Percentiles rank a stretch among this genome's conserved stretches.
These are phyloP conservation scores for Phylloscopus trochiloides DNA, from an alignment of 2,113 vertebrate species.

Conservation along the genomic window DNA sequence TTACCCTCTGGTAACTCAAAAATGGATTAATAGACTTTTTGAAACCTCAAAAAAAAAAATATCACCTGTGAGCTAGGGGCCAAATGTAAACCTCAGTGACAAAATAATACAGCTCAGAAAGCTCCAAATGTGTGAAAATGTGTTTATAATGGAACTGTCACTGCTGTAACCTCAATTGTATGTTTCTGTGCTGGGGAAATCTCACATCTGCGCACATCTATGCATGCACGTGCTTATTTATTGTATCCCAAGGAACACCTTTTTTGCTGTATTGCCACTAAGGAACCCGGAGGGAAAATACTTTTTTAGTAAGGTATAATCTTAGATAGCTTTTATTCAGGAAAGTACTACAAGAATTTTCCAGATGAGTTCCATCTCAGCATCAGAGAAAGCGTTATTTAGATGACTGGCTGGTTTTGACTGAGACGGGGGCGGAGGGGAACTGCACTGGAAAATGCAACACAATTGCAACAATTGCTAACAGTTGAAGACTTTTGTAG, in stretches of 20 bases:
- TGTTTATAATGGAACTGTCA: constrained; percentile 18
- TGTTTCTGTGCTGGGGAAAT: neutral
- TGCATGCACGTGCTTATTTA: rapidly evolving
- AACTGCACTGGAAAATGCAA: neutral
- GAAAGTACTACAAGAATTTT: neutral
- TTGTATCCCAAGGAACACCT: neutral
- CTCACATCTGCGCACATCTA: neutral
- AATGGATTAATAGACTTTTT: constrained; percentile 22
- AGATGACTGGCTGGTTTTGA: neutral
- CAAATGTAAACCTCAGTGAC: constrained; percentile 4
- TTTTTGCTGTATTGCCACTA: neutral
- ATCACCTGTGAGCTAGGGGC: neutral
- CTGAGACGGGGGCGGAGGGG: too few species aligned
- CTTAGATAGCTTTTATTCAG: neutral
- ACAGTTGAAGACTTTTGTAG: neutral
- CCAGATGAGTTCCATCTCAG: neutral
- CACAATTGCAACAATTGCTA: neutral
- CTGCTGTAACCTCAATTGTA: neutral
- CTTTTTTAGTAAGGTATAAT: neutral
- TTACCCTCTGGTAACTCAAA: constrained; percentile 27
- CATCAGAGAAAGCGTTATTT: neutral
- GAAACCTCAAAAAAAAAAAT: neutral
- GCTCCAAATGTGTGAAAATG: neutral
- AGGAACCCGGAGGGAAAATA: neutral
- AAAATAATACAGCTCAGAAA: constrained; percentile 30